These are phyloP conservation scores for Hypolimnas misippus DNA, from an alignment of 2,888 invertebrate species.

Conservation along the genomic window DNA sequence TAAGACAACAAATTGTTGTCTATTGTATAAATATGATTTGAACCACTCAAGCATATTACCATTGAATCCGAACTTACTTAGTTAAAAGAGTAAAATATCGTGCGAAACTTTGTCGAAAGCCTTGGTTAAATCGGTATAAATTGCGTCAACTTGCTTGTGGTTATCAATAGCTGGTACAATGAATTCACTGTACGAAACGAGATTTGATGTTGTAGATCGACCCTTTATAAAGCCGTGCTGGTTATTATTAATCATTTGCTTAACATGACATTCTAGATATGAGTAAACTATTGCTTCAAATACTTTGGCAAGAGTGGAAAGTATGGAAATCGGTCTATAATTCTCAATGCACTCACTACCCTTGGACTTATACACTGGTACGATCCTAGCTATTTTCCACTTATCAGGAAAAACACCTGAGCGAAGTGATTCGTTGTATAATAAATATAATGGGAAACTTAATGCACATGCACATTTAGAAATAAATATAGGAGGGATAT, in stretches of 20 bases:
- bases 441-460: neutral
- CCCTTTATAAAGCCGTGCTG: constrained; percentile 27
- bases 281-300: too few relatives aligned
- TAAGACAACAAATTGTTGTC: constrained; percentile 12
- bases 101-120: constrained; percentile 29
- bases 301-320: too few relatives aligned
- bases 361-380: constrained; percentile 1
- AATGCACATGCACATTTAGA: neutral
- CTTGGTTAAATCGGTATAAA: constrained; percentile 26
- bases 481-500: neutral
- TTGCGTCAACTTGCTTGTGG: constrained; percentile 15
- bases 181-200: constrained; percentile 11
- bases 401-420: neutral
- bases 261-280: too few relatives aligned
- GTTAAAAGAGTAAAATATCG: constrained; percentile 6
- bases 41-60: constrained; percentile 24
- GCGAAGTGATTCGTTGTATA: neutral
- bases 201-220: constrained; percentile 22
- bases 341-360: constrained; percentile 1
- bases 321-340: constrained; percentile 1
- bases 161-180: constrained; percentile 6
- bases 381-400: constrained; percentile 4
- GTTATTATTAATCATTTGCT: neutral
- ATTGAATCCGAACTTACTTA: constrained; percentile 1
- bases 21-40: constrained; percentile 17